Conservation (phyloP, 2,113 vertebrate species). For the Eonycteris spelaea region DNA sequence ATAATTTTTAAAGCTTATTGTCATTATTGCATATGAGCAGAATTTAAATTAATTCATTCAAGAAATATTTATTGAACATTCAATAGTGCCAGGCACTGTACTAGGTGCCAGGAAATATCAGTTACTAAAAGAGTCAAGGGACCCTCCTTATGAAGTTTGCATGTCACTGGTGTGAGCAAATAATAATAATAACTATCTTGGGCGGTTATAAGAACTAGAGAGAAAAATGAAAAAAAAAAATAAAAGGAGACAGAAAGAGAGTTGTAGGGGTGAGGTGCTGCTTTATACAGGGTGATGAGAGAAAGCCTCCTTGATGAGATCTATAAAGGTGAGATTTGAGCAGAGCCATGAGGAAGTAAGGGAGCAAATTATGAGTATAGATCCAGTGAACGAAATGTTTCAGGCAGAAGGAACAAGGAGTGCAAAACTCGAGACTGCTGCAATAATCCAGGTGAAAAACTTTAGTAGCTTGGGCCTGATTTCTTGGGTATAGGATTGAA, state of each 20-base stretch:
- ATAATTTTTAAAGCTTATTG: neutral
- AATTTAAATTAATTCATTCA: neutral
- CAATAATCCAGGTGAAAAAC: neutral
- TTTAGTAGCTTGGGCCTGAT: neutral
- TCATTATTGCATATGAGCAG: neutral
- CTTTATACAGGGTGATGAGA: neutral
- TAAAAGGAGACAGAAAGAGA: neutral
- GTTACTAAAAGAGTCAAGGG: neutral
- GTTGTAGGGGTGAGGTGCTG: accelerated
- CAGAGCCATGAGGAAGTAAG: neutral
- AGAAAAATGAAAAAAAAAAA: neutral
- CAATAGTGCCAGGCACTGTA: neutral
- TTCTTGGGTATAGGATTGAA: neutral
- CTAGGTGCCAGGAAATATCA: neutral
- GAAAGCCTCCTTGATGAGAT: neutral
- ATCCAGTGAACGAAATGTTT: neutral
- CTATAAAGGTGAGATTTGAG: neutral
- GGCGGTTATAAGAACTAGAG: neutral
- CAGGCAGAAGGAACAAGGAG: neutral
- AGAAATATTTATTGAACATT: constrained; percentile 6
- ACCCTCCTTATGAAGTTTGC: neutral
- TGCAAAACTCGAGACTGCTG: neutral
- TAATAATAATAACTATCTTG: neutral
- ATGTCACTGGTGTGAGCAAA: neutral
- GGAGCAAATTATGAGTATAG: neutral